phyloP scores from a whole-genome alignment of 2,888 invertebrate species.

The Drosophila buzzatii region DNA sequence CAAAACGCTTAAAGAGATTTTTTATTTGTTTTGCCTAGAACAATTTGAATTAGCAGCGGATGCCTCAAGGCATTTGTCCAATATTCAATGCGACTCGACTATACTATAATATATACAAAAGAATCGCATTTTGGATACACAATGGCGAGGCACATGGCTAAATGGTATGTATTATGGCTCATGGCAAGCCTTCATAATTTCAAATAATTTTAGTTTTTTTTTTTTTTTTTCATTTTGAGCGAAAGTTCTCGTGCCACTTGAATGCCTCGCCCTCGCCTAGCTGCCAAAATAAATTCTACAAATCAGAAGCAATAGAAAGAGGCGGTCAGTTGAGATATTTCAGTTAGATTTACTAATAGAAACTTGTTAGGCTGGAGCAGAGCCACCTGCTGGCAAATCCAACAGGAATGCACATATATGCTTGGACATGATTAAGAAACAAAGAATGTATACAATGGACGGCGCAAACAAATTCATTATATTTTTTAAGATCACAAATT shows the following conservation, averaged over 20 bases:
- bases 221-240: slow-evolving; percentile 18
- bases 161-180: slow-evolving; percentile 44
- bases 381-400: slow-evolving; percentile 30
- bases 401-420: slow-evolving; percentile 14
- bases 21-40: slow-evolving; percentile 20
- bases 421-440: slow-evolving; percentile 27
- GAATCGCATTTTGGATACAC: slow-evolving; percentile 34
- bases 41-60: slow-evolving; percentile 46
- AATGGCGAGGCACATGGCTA: slow-evolving; percentile 47
- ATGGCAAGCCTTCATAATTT: slow-evolving; percentile 63
- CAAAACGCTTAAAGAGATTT: slow-evolving; percentile 31
- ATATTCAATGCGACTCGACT: slow-evolving; percentile 12
- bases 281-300: slow-evolving; percentile 43
- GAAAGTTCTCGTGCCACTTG: slow-evolving; percentile 57
- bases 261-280: slow-evolving; percentile 54
- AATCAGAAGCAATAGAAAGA: slow-evolving; percentile 17
- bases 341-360: slow-evolving; percentile 17
- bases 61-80: slow-evolving; percentile 23
- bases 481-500: neutral
- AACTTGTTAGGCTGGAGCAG: slow-evolving; percentile 27
- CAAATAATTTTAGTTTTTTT: slow-evolving; percentile 49
- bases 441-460: slow-evolving; percentile 27
- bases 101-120: slow-evolving; percentile 15
- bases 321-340: slow-evolving; percentile 28
- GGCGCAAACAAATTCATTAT: slow-evolving; percentile 4